These are phyloP conservation scores for Chloroclystis v-ata DNA, from an alignment of 2,888 invertebrate species.

Conservation along the genomic window DNA sequence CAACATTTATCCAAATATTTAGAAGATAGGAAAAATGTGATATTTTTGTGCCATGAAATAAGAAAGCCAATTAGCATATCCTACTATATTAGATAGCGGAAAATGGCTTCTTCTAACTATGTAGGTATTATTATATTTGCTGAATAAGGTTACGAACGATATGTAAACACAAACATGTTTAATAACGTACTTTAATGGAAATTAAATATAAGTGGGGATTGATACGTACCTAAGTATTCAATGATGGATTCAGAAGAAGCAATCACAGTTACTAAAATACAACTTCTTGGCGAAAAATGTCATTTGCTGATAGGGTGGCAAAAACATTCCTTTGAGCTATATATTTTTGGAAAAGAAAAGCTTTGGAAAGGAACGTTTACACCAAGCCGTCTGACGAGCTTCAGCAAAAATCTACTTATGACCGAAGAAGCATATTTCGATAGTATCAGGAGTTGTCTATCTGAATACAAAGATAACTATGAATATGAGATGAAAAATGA, in stretches of 20 bases:
- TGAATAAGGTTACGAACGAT: too few relatives aligned
- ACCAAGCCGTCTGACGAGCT: constrained; percentile 46
- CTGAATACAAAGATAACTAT: constrained; percentile 46
- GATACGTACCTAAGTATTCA: too few relatives aligned
- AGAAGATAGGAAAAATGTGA: background rate
- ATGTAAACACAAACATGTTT: too few relatives aligned
- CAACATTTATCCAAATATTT: too few relatives aligned
- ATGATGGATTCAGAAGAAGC: constrained; percentile 51
- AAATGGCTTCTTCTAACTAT: too few relatives aligned
- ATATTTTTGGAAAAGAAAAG: constrained; percentile 43
- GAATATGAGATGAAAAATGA: constrained; percentile 54
- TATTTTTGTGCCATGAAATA: background rate
- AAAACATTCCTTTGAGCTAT: constrained; percentile 51
- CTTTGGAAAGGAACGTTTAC: constrained; percentile 59
- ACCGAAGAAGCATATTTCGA: constrained; percentile 43
- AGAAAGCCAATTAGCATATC: background rate
- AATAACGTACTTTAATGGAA: background rate
- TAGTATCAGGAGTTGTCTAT: constrained; percentile 43
- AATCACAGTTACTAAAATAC: constrained; percentile 51
- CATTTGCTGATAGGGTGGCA: constrained; percentile 57
- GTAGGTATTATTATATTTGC: too few relatives aligned
- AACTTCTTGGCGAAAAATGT: constrained; percentile 37
- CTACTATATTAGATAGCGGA: too few relatives aligned
- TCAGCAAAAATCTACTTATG: constrained; percentile 53
- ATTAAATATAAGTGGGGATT: background rate